Base-by-base conservation (phyloP, 1,140 invertebrate species). In the Cydia pomonella region DNA sequence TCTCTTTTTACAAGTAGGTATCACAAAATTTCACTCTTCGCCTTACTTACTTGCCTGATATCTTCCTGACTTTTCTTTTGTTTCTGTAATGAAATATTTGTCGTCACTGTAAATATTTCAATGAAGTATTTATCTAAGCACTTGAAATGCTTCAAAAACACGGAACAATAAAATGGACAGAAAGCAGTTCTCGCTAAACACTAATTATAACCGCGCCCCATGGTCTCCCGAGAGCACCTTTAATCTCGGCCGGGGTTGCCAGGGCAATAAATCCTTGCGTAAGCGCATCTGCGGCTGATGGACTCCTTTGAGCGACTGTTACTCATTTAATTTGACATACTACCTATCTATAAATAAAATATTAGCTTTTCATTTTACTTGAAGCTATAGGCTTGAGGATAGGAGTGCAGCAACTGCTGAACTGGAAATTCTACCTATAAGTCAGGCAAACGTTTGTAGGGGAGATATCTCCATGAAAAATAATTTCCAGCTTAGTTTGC, bases 251-350 rank as follows among this genome's bases (percentile, higher is more conserved):
- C 53, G 53, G 53, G 53, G 53, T 59, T 59, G 53, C 53, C 53
- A 59, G 18, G 53, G 53, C 53, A 59, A 59, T 59, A 59, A 59
- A 59, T 59, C 53, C 53, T 59, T 59, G 53, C 53, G 53, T 59
- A 59, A 59, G 53, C 53, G 53, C 53, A 59, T 59, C 21, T 59
- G 53, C 53, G 53, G 9, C 53, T 59, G 53, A 59, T 59, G 53
- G 53, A 59, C 53, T 59, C 53, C 21, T 59, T 59, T 59, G 53
- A 59, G 53, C 50, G 50, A 53, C 53, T 59, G 21, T 59, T 59
- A 59, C 23, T 59, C 18, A 59, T 59, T 59, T 59, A 59, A 59
- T 59, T 59, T 59, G 53, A 59, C 53, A 12, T 59, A 59, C 9
- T 59, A 18, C 33, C 33, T 38, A 53, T n/a, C n/a, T 18, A 23